These are phyloP conservation scores for Paracentrotus lividus DNA, from an alignment of 53 echinoderm and acorn worm species.

Conservation along the genomic window DNA sequence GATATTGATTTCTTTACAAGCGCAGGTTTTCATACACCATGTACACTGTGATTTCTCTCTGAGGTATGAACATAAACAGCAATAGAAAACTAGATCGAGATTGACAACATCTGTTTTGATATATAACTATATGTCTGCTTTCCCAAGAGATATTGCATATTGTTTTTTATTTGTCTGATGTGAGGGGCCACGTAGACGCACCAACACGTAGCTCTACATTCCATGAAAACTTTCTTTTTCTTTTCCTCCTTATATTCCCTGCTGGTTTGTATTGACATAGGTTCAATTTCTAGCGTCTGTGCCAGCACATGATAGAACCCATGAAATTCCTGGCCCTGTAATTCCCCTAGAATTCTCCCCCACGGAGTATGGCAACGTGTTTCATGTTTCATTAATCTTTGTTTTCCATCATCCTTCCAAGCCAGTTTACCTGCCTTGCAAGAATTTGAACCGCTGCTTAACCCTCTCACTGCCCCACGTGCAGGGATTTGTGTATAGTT, in stretches of 20 bases:
- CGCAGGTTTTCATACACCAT: background rate
- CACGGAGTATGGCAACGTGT: constrained; percentile 45
- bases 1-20: constrained; percentile 4
- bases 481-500: background rate
- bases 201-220: background rate
- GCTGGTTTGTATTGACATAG: constrained; percentile 33
- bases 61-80: background rate
- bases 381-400: constrained; percentile 58
- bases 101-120: constrained; percentile 12
- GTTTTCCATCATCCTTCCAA: constrained; percentile 41
- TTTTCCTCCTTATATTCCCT: background rate
- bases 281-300: constrained; percentile 36
- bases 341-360: constrained; percentile 59
- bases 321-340: constrained; percentile 40
- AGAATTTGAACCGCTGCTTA: background rate
- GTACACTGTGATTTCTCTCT: background rate
- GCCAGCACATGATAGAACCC: constrained; percentile 21
- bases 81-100: background rate
- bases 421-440: background rate
- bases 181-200: background rate
- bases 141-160: constrained; percentile 27
- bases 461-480: constrained; percentile 2
- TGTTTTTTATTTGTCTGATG: background rate
- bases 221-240: background rate
- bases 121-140: constrained; percentile 10